Conservation (phyloP, 2,888 invertebrate species). For the Hedya salicella region DNA sequence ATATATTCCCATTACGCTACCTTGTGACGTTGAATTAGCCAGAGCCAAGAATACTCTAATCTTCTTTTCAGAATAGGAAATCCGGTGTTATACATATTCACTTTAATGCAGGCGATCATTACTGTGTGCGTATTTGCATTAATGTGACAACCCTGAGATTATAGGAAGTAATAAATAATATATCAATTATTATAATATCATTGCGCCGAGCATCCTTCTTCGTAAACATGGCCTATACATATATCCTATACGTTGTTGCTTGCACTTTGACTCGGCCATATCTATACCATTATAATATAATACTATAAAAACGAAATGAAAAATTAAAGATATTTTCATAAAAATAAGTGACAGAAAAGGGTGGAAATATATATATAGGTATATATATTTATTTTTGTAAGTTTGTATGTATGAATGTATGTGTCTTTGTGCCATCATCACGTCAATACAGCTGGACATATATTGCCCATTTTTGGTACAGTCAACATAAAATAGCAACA, state of each 20-base stretch:
- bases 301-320: too few species aligned
- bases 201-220: conserved; percentile 17
- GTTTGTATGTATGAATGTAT: too few species aligned
- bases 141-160: conserved; percentile 19
- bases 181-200: conserved; percentile 15
- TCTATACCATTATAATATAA: not conserved
- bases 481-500: too few species aligned
- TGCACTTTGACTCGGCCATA: conserved; percentile 4
- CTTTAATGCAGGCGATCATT: not conserved
- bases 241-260: conserved; percentile 9
- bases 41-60: too few species aligned
- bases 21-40: too few species aligned
- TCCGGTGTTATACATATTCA: not conserved
- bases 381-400: too few species aligned
- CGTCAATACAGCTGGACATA: too few species aligned
- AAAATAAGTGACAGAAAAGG: too few species aligned
- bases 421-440: too few species aligned
- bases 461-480: too few species aligned
- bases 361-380: too few species aligned
- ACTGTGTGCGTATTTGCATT: not conserved
- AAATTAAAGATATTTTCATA: too few species aligned
- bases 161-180: conserved; percentile 22
- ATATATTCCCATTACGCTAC: not conserved
- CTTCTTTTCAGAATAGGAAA: not conserved
- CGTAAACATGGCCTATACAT: conserved; percentile 3